phyloP scores from a whole-genome alignment of 2,113 vertebrate species.

The Acanthisitta chloris region DNA sequence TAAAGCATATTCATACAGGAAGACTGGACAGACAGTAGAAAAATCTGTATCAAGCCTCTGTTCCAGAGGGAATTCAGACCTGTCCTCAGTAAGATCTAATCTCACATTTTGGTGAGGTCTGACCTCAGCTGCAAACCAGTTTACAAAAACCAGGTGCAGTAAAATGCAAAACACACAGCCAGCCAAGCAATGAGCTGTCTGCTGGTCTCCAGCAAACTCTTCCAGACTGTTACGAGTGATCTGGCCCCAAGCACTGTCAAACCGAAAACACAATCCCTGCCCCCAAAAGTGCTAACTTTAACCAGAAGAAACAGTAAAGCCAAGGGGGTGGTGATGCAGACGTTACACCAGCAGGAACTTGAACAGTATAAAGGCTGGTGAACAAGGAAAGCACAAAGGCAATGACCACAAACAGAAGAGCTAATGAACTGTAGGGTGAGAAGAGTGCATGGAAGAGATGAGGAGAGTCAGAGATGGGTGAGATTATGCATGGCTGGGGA shows the following conservation, averaged over 20 bases:
- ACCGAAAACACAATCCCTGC: background rate
- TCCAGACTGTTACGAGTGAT: background rate
- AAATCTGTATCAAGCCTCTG: background rate
- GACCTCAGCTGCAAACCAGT: background rate
- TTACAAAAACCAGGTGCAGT: constrained; percentile 26
- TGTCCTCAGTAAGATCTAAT: background rate
- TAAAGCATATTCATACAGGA: background rate
- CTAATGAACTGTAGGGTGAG: background rate
- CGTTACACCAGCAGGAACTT: background rate
- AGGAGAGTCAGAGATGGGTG: background rate
- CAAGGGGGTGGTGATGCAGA: background rate
- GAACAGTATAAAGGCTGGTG: background rate
- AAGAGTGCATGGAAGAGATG: background rate
- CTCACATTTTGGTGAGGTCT: background rate
- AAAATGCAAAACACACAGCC: constrained; percentile 35
- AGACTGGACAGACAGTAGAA: background rate
- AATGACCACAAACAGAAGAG: background rate
- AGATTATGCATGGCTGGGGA: background rate
- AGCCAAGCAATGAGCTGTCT: constrained; percentile 7
- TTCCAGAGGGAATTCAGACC: background rate
- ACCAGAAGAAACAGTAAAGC: background rate
- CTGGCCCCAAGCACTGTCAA: background rate
- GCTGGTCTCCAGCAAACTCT: background rate
- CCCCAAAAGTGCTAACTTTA: background rate
- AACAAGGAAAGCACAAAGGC: background rate